These are phyloP conservation scores for Platycheirus albimanus DNA, from an alignment of 2,888 invertebrate genomes.

Conservation along the genomic window DNA sequence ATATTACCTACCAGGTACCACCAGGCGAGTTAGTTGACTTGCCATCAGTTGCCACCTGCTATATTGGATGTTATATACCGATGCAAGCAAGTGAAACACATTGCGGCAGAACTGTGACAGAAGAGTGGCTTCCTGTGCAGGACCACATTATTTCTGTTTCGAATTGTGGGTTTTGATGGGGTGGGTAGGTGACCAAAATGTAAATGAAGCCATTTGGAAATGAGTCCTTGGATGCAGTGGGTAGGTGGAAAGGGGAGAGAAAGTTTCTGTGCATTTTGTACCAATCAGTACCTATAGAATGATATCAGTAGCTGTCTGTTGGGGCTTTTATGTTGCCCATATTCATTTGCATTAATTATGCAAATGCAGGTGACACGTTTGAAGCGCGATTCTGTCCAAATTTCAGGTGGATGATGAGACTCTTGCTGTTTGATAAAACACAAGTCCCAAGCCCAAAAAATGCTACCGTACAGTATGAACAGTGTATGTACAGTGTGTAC, in stretches of 20 bases:
- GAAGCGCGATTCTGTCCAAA: constrained; percentile 39
- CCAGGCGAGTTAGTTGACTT: not conserved
- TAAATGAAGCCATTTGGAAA: constrained; percentile 49
- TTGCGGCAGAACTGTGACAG: constrained; percentile 29
- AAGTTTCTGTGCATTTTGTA: constrained; percentile 38
- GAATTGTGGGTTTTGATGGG: constrained; percentile 2
- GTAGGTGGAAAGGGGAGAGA: constrained; percentile 13
- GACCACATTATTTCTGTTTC: constrained; percentile 54
- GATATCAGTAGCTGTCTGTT: not conserved
- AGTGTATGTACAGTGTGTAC: no score
- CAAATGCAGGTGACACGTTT: constrained; percentile 66
- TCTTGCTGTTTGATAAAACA: constrained; percentile 33
- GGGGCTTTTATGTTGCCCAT: constrained; percentile 20
- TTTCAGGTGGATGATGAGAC: constrained; percentile 44
- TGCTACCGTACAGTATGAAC: no score
- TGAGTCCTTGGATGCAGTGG: not conserved
- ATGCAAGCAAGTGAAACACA: not conserved
- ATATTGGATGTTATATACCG: not conserved
- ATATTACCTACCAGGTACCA: no score
- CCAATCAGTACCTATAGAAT: constrained; percentile 45
- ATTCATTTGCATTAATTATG: constrained; percentile 68
- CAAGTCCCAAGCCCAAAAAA: no score
- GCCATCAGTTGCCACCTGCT: not conserved
- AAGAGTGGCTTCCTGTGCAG: constrained; percentile 46
- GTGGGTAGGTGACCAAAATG: constrained; percentile 32